These are phyloP conservation scores for Eulacestoma nigropectus DNA, from an alignment of 2,113 vertebrate species.

Conservation along the genomic window DNA sequence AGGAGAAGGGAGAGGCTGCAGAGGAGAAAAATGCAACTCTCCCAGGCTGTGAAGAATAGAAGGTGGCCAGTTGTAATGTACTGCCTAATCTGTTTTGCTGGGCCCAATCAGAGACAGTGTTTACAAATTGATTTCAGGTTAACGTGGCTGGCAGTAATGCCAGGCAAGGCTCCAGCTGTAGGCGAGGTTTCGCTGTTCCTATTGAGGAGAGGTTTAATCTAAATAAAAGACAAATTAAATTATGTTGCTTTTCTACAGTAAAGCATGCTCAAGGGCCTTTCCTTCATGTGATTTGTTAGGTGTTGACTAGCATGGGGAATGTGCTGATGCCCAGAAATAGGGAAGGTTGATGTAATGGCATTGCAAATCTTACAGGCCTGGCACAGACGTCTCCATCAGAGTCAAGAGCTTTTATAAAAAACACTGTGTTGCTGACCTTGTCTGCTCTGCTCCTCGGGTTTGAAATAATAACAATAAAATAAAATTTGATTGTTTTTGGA, in stretches of 20 bases:
- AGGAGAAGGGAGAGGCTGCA: not conserved
- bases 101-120: not conserved
- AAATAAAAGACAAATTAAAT: conserved; percentile 44
- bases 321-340: not conserved
- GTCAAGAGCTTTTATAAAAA: not conserved
- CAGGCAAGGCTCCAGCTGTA: conserved; percentile 16
- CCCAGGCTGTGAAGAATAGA: not conserved
- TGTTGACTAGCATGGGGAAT: not conserved
- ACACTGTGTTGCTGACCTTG: not conserved
- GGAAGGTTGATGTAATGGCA: not conserved
- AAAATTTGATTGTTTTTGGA: not conserved
- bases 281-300: conserved; percentile 22
- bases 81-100: conserved; percentile 14
- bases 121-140: conserved; percentile 22
- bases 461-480: conserved; percentile 13
- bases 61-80: not conserved
- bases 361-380: not conserved
- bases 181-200: not conserved
- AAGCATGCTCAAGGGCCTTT: conserved; percentile 8
- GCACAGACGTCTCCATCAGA: not conserved
- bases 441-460: not conserved
- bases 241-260: not conserved
- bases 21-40: not conserved
- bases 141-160: not conserved
- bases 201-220: not conserved